phyloP scores from a whole-genome alignment of 2,113 vertebrate species.

The Cololabis saira region DNA sequence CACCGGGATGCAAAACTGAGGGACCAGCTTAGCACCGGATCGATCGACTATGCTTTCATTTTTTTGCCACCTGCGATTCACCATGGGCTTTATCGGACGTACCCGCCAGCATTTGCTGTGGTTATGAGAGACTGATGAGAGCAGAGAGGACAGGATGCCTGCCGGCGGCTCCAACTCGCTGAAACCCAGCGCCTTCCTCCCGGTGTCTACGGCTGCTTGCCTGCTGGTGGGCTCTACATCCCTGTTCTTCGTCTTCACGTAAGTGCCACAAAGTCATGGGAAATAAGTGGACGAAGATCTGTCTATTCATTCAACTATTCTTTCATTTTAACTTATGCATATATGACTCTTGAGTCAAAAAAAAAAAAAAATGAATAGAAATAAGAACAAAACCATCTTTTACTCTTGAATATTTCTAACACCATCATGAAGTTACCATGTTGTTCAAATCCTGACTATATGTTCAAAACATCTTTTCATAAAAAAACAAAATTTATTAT shows the following conservation, averaged over 20 bases:
- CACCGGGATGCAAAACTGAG: constrained; percentile 31
- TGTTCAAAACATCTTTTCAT: too few species aligned
- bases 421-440: too few species aligned
- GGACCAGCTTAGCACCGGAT: neutral
- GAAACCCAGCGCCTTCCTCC: constrained; percentile 93
- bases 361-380: too few species aligned
- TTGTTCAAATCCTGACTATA: too few species aligned
- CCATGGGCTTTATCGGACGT: constrained; percentile 9
- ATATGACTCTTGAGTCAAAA: too few species aligned
- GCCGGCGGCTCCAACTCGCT: constrained; percentile 89
- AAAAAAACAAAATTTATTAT: too few species aligned
- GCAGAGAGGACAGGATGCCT: constrained; percentile 91
- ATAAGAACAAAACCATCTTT: too few species aligned
- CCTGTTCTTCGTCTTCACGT: constrained; percentile 98
- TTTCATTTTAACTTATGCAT: too few species aligned
- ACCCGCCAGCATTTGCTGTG: neutral
- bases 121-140: constrained; percentile 73
- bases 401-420: too few species aligned
- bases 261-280: constrained; percentile 75
- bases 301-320: neutral
- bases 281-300: neutral
- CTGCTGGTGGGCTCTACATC: constrained; percentile 92
- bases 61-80: neutral
- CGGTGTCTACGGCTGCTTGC: constrained; percentile 91
- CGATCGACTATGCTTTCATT: constrained; percentile 28